Evolutionary conservation across 2,888 invertebrate species (phyloP), one percentile per base, ranked within the genome.

Genomic region (Odontomyia ornata): DNA sequence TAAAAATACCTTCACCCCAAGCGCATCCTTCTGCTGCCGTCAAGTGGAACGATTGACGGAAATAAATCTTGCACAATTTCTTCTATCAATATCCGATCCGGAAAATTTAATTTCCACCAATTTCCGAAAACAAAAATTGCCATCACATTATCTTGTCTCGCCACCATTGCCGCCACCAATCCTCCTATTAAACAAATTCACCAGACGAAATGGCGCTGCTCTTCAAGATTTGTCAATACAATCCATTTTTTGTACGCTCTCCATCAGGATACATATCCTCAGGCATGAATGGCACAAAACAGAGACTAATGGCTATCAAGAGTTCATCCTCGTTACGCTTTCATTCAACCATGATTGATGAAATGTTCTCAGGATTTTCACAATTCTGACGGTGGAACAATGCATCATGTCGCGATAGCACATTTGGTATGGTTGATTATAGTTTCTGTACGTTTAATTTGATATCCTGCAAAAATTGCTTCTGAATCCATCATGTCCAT

Each of bases 71-170:
- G 46, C 30, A 47, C 7, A 25, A 69, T 69, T 69, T 27, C 4
- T 21, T 47, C 47, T 25, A 73, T 73, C 73, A 36, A 73, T 73
- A 57, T 73, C 73, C 60, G 73, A 60, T 57, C 60, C 60, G 73
- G 60, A 73, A 60, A 30, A 73, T 73, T 60, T 43, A 36, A 60
- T 73, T 73, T 73, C 57, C 57, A 23, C n/a, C 60, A 60, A 57
- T 73, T 73, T 73, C 60, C 57, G 57, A 73, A 73, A 30, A 73
- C 21, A 73, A 73, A 72, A 72, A 47, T 47, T 47, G 28, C n/a
- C 47, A 47, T 69, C 47, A 43, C 11, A 25, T 5, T 28, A 69
- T 23, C 23, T 69, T 25, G 28, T 30, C 15, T 46, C 64, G 27
- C 15, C 30, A 28, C 18, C 28, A 7, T 64, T 36, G 36, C 36